Conservation (phyloP, 2,797 vertebrate genomes). For the Delichon dasypus region DNA sequence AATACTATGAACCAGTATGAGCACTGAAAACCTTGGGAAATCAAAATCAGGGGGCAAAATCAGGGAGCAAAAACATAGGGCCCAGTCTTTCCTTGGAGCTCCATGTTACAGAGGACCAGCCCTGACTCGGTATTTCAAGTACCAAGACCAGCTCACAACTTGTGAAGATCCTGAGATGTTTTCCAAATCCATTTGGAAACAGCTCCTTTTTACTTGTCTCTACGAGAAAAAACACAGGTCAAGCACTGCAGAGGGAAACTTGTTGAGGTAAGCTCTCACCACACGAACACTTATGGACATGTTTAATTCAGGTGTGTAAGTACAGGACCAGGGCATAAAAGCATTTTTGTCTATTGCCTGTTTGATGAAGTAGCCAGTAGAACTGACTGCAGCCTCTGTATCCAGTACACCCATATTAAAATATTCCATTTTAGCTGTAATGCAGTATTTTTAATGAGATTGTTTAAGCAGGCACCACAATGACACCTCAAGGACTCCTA, state of each 20-base stretch:
- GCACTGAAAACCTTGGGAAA: background rate
- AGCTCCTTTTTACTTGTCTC: background rate
- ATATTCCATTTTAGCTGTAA: background rate
- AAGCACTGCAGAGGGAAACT: background rate
- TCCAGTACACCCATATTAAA: background rate
- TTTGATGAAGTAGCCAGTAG: background rate
- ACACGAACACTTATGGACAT: background rate
- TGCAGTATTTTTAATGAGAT: background rate
- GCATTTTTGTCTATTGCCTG: background rate
- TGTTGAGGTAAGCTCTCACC: background rate
- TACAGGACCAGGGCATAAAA: background rate
- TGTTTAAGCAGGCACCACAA: background rate
- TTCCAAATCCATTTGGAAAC: background rate
- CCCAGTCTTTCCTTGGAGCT: background rate
- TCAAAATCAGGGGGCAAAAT: background rate
- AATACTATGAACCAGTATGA: background rate
- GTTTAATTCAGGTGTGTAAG: conserved; percentile 2
- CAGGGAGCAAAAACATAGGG: background rate
- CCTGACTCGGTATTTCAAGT: background rate
- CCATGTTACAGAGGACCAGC: background rate
- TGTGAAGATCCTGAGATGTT: background rate
- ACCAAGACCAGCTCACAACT: background rate
- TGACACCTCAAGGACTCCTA: background rate
- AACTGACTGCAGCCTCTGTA: background rate
- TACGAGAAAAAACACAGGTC: background rate